These are phyloP conservation scores for Mola mola DNA, from an alignment of 2,113 vertebrate genomes.

Conservation along the genomic window DNA sequence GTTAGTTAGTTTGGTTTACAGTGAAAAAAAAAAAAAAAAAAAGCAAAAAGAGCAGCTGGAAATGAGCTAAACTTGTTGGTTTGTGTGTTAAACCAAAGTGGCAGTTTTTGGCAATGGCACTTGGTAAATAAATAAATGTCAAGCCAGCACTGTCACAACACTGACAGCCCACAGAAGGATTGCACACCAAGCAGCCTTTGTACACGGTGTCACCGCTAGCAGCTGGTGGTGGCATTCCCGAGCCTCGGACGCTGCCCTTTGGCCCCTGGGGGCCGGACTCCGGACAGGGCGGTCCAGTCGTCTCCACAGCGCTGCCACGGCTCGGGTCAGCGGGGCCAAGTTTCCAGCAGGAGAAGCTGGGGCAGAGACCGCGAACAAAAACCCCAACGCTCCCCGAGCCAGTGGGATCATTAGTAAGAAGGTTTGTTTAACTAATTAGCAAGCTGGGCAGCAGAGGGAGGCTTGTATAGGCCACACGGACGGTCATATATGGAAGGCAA, in stretches of 20 bases:
- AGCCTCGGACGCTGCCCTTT: conserved; percentile 90
- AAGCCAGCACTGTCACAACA: conserved; percentile 80
- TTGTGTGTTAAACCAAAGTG: neutral
- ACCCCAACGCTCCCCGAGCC: conserved; percentile 83
- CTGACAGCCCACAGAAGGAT: conserved; percentile 85
- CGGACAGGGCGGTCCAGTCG: conserved; percentile 89
- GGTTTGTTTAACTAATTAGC: conserved; percentile 99
- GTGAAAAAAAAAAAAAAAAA: too few relatives aligned
- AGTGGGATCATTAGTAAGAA: conserved; percentile 87
- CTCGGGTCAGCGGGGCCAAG: conserved; percentile 94
- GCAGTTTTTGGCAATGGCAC: conserved; percentile 8
- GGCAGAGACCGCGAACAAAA: conserved; percentile 88
- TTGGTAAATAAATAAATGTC: conserved; percentile 67
- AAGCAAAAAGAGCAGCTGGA: neutral
- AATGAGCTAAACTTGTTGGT: neutral
- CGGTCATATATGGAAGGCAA: conserved; percentile 60
- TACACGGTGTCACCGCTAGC: conserved; percentile 88
- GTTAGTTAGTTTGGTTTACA: too few relatives aligned
- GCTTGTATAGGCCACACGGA: conserved; percentile 83
- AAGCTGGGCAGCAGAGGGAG: conserved; percentile 90
- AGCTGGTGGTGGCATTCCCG: conserved; percentile 94
- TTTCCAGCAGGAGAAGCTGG: conserved; percentile 82
- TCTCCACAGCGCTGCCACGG: conserved; percentile 87
- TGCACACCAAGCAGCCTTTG: conserved; percentile 85
- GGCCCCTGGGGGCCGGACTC: conserved; percentile 86